Percentiles rank a stretch among this genome's conserved stretches.
Conservation (phyloP, 2,113 vertebrate species). For the Macrotus californicus region DNA sequence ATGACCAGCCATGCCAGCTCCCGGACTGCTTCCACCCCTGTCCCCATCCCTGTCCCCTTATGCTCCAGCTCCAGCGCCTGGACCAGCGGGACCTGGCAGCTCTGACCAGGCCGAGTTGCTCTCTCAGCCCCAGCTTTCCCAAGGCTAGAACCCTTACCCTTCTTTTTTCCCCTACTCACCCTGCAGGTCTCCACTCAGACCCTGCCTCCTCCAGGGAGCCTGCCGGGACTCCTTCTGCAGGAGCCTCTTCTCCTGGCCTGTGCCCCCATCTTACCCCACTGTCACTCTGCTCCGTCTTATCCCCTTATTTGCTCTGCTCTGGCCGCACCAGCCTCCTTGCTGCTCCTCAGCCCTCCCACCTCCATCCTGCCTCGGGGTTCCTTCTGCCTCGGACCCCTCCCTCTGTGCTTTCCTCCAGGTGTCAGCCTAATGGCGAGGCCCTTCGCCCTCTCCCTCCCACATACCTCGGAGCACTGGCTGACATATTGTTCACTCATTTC, state of each 20-base stretch:
- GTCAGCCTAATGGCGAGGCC: accelerated
- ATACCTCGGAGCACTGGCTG: neutral
- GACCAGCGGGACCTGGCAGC: neutral
- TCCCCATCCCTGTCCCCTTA: accelerated
- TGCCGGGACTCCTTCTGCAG: neutral
- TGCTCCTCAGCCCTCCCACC: accelerated
- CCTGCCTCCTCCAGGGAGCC: neutral
- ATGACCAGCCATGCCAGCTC: neutral
- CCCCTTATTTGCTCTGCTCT: neutral
- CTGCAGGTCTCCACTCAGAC: neutral
- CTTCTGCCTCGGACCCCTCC: neutral
- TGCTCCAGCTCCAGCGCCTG: neutral
- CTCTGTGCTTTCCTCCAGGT: neutral
- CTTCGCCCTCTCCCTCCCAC: neutral
- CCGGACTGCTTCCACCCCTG: neutral
- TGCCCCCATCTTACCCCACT: neutral
- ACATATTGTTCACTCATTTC: accelerated
- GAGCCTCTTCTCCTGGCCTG: neutral
- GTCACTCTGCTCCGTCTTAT: too few species aligned
- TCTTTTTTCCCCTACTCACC: neutral
- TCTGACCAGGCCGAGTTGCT: neutral
- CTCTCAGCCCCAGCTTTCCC: neutral
- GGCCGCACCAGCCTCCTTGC: neutral
- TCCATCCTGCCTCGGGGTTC: neutral
- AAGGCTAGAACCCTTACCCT: too few species aligned